Base-by-base conservation (phyloP, 2,888 invertebrate genomes). In the Calameuta pallipes region DNA sequence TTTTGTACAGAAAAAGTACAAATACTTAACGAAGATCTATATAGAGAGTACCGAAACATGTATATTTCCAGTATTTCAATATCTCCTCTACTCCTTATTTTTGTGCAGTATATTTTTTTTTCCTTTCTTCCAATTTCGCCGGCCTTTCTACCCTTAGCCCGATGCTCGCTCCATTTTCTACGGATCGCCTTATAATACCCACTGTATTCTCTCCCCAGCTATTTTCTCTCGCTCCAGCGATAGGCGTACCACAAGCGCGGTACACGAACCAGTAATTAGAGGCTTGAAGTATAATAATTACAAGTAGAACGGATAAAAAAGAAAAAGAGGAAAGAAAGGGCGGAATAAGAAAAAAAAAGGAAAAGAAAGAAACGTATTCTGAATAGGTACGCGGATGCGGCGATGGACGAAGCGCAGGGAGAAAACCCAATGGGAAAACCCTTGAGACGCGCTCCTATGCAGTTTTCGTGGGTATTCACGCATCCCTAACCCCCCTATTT, bases 251-350 rank as follows among this genome's bases (percentile, higher is more conserved):
- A 23, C 56, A 9, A 23, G 56, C 56, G 56, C 56, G 56, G 56
- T 56, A 56, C 56, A 56, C 23, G 56, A 56, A 36, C 79, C 83
- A 78, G 84, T 88, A 88, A 90, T 89, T 89, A 88, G 84, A 83
- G 85, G 86, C 87, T 87, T 83, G 4, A 71, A 81, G 84, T 82
- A 85, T 84, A 56, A 56, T 88, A 89, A 89, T 89, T 89, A 88
- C 87, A 84, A 81, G 86, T 81, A 78, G 85, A 84, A 83, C 84
- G 85, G 82, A 76, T 76, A 75, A 73, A 74, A 74, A 69, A 30
- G 30, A 31, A 35, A 75, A 69, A 69, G 74, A 37, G 56, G 73
- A 68, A 77, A 73, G 75, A 75, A 75, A 34, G 73, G 31, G 37
- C 34, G 68, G 70, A 77, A 74, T 69, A 78, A 80, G 73, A 73